Evolutionary conservation across 1,140 invertebrate genomes (phyloP), one percentile per base, ranked within the genome.

Genomic region (Bombus pyrosoma): DNA sequence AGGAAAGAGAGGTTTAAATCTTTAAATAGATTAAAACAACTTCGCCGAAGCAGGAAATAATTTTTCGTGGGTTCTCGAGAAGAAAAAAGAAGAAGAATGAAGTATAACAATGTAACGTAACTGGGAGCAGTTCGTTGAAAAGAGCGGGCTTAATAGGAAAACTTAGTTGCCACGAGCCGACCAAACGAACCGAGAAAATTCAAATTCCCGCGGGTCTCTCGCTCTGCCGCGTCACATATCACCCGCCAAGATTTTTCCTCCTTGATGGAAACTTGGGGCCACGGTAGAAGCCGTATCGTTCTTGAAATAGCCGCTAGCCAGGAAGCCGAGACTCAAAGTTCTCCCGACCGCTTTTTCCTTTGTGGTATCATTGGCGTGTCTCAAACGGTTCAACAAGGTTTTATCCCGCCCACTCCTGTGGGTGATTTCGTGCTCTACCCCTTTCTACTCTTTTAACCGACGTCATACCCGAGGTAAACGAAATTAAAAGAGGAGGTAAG

Each of bases 401-500:
- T 62, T 71, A 78, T 69, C 66, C 41, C 32, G n/a, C 32, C 59
- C 64, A 34, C 47, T 15, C 18, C 22, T 0, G 1, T 12, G 10
- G 13, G 59, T 9, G 47, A n/a, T 34, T 73, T 81, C 57, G 15
- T 39, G 32, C n/a, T n/a, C 0, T 37, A 32, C 47, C 72, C 43
- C 25, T 32, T 59, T 62, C 47, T 62, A 22, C 28, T 43, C 32
- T 69, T 62, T 39, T 53, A 66, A 64, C 57, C 75, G 71, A 62
- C 76, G 62, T 66, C 53, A 81, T 77, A 75, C 76, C 79, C 86
- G 77, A 75, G 85, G 85, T 90, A 94, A 93, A 94, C 92, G 93
- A 94, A 94, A 94, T 94, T 93, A 94, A 94, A 94, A 93, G 91
- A 93, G 90, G 87, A 89, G 87, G 86, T 86, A 93, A 94, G 92